A percentile compares a stretch with the other conserved stretches of the same genome.
Evolutionary conservation across 2,113 vertebrate species (phyloP).

Genomic region (Ciconia boyciana): DNA sequence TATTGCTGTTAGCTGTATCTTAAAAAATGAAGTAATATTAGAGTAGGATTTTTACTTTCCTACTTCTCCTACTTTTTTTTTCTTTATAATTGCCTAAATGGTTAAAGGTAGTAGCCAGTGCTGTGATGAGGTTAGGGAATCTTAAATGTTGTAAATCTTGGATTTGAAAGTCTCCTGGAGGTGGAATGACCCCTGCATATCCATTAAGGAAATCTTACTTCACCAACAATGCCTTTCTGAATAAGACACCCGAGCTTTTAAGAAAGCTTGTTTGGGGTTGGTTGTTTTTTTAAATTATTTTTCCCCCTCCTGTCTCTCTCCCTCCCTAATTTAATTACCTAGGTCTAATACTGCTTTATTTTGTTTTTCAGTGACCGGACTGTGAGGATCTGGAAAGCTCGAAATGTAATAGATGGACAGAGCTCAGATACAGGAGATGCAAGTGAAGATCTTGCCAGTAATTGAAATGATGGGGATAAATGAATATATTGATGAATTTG

Average conservation of each 20-base stretch:
- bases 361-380: conserved; percentile 86
- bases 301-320: background rate
- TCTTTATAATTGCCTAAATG: background rate
- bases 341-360: background rate
- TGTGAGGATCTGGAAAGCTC: conserved; percentile 93
- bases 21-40: background rate
- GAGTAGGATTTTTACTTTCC: background rate
- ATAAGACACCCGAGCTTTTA: background rate
- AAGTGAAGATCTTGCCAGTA: conserved; percentile 84
- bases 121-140: background rate
- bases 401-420: conserved; percentile 81
- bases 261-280: background rate
- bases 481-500: conserved; percentile 20
- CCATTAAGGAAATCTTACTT: background rate
- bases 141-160: background rate
- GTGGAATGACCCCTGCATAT: background rate
- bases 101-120: background rate
- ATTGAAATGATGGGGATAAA: conserved; percentile 13
- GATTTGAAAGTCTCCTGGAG: background rate
- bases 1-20: background rate
- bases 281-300: no score
- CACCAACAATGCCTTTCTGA: background rate
- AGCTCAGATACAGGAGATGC: conserved; percentile 77
- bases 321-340: background rate
- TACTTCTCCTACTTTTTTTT: no score